Base-by-base conservation (phyloP, 2,113 vertebrate genomes). In the Crotalus tigris region DNA sequence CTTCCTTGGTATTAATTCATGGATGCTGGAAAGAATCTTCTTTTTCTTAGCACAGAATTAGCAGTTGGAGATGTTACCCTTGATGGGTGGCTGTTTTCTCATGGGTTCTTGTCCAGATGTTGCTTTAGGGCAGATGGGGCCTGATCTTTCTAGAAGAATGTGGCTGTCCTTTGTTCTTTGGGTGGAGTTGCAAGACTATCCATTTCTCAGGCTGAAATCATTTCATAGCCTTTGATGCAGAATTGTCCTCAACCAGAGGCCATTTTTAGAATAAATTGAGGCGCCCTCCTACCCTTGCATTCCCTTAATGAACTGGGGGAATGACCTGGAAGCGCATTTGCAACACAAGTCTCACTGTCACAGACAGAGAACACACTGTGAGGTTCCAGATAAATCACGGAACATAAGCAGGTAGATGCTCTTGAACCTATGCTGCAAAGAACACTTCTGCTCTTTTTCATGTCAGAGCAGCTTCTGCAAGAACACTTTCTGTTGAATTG, bases 181-280 rank as follows among this genome's bases (percentile, higher is more conserved):
- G 64, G 91, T 23, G 51, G 94, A 95, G 94, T 95, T 94, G 90
- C 96, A 93, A 93, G 93, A 92, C 90, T 95, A 46, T 5, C 93
- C 87, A 90, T 94, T 96, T 91, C 91, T 96, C 94, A 0, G 96
- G 95, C 95, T 96, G 93, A 93, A 95, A 95, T 93, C 94, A 93
- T 95, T 96, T 93, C 96, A 95, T 95, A 94, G 95, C 23, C 11
- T 5, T 39, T 86, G 92, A 51, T 90, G 59, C 85, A 94, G 91
- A 69, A 90, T 93, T 24, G 49, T 33, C n/a, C 61, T 54, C 15
- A 93, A 90, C 90, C 92, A 93, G 49, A 69, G 24, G 12, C 15
- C 5, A 15, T 23, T 55, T 46, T 55, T 7, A 69, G 61, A n/a
- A 69, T n/a, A n/a, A 13, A 12, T 15, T 15, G 61, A 69, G 12